Conservation (phyloP, 2,888 invertebrate species). For the Candidula unifasciata region DNA sequence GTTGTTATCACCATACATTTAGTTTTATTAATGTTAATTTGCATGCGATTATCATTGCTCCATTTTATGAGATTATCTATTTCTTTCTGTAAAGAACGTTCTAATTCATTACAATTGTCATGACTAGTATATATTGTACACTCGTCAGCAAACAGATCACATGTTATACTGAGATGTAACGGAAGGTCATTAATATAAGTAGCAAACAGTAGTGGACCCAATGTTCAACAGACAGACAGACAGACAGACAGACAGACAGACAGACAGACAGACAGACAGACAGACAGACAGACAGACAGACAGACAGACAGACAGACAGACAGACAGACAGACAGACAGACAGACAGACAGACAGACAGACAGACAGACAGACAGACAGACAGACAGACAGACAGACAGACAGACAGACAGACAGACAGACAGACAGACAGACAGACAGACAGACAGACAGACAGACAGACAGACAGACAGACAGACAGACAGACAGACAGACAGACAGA, state of each 20-base stretch:
- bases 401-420: background rate
- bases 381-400: background rate
- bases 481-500: constrained; percentile 25
- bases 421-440: background rate
- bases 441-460: background rate
- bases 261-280: background rate
- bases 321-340: background rate
- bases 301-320: background rate
- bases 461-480: background rate
- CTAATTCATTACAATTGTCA: no score
- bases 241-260: constrained; percentile 1
- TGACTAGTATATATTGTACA: no score
- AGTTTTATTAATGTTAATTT: no score
- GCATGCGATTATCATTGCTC: no score
- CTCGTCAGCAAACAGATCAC: no score
- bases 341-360: background rate
- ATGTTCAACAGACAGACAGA: constrained; percentile 13
- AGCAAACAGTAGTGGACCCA: no score
- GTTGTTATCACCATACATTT: no score
- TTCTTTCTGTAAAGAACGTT: no score
- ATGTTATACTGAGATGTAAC: no score
- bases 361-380: background rate
- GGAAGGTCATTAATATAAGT: no score
- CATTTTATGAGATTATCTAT: no score
- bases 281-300: background rate